Conservation (phyloP, 1,140 invertebrate species). For the Drosophila jambulina region DNA sequence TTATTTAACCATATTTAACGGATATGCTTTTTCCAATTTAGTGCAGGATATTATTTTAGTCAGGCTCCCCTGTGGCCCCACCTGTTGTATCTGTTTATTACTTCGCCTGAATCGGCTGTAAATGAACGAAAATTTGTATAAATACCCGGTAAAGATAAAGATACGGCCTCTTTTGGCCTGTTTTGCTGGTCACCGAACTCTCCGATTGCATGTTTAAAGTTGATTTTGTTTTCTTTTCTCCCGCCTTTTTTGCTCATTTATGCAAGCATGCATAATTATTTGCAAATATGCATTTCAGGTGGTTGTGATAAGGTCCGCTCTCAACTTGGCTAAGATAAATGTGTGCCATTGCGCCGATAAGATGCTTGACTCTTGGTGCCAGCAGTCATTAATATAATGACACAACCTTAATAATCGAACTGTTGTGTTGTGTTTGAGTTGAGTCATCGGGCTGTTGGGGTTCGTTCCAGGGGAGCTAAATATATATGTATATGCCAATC, state of each 20-base stretch:
- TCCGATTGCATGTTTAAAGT: constrained; percentile 64
- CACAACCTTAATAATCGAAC: constrained; percentile 59
- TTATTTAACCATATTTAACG: neutral
- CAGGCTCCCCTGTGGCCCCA: neutral
- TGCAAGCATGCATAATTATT: constrained; percentile 80
- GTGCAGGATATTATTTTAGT: constrained; percentile 13
- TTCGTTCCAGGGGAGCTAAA: constrained; percentile 6
- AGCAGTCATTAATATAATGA: constrained; percentile 69
- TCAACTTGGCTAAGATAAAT: constrained; percentile 55
- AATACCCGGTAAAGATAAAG: constrained; percentile 50
- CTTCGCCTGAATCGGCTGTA: constrained; percentile 17
- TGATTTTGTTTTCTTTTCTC: constrained; percentile 49
- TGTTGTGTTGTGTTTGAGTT: constrained; percentile 38
- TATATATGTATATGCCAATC: constrained; percentile 14
- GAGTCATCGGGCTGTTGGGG: constrained; percentile 37
- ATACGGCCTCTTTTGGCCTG: constrained; percentile 50
- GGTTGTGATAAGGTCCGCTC: constrained; percentile 62
- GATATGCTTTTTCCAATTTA: constrained; percentile 1
- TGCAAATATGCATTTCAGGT: constrained; percentile 73
- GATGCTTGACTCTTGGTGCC: constrained; percentile 41
- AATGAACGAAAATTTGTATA: constrained; percentile 53
- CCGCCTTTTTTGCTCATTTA: constrained; percentile 54
- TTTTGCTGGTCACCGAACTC: constrained; percentile 66
- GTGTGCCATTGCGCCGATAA: constrained; percentile 67
- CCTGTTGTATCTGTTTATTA: constrained; percentile 14